These are phyloP conservation scores for Galerucella pusilla DNA, from an alignment of 2,888 invertebrate species.

Conservation along the genomic window DNA sequence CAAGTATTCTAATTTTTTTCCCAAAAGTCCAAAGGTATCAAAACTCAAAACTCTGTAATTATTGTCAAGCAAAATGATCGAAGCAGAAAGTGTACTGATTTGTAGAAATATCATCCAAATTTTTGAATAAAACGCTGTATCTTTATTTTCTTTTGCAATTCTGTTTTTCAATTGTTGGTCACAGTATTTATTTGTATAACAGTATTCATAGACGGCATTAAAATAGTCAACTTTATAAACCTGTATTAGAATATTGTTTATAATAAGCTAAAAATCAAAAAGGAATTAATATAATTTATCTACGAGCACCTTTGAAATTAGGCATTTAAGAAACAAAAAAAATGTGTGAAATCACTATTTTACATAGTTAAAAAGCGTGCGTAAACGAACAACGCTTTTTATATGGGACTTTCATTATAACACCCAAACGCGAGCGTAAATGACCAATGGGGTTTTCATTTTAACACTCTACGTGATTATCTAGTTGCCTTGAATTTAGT, in stretches of 20 bases:
- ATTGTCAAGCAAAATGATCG: background rate
- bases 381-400: no score
- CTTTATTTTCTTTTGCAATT: background rate
- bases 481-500: no score
- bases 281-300: background rate
- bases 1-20: background rate
- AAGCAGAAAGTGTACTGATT: background rate
- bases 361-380: no score
- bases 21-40: background rate
- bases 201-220: background rate
- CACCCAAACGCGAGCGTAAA: no score
- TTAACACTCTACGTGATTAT: no score
- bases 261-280: background rate
- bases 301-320: no score
- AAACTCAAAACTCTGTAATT: background rate
- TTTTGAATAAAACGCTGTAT: background rate
- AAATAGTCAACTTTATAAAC: background rate
- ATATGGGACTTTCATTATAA: no score
- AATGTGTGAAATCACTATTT: no score
- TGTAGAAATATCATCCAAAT: background rate
- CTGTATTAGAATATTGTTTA: background rate
- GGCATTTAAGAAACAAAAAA: no score
- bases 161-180: background rate
- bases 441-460: no score
- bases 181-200: background rate